Conservation (phyloP, 2,113 vertebrate species). For the Mus spicilegus region DNA sequence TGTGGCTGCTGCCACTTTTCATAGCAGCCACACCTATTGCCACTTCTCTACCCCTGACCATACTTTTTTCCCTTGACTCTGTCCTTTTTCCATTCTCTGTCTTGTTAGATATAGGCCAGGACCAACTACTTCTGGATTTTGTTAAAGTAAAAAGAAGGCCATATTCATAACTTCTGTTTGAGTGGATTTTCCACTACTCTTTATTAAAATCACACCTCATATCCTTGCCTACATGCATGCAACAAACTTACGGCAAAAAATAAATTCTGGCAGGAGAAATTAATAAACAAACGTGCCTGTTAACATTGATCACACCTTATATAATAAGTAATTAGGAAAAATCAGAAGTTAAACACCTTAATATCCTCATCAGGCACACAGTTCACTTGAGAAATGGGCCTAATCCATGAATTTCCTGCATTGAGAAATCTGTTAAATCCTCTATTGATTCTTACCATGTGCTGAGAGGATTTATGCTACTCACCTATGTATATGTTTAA, state of each 20-base stretch:
- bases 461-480: slow-evolving; percentile 27
- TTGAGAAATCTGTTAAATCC: slow-evolving; percentile 50
- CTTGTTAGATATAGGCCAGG: slow-evolving; percentile 24
- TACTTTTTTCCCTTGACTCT: not conserved
- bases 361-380: slow-evolving; percentile 30
- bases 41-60: not conserved
- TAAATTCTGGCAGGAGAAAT: slow-evolving; percentile 36
- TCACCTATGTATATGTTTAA: not conserved
- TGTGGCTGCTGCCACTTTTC: not conserved
- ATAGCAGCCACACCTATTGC: not conserved
- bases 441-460: slow-evolving; percentile 40
- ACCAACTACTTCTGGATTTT: slow-evolving; percentile 16
- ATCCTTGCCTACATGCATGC: slow-evolving; percentile 62
- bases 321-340: slow-evolving; percentile 58
- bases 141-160: slow-evolving; percentile 67
- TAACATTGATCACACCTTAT: slow-evolving; percentile 46
- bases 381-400: slow-evolving; percentile 47
- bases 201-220: slow-evolving; percentile 69
- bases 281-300: slow-evolving; percentile 33
- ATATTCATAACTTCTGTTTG: slow-evolving; percentile 46
- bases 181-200: slow-evolving; percentile 63
- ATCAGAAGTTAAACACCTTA: slow-evolving; percentile 41
- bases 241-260: slow-evolving; percentile 49
- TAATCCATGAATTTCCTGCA: slow-evolving; percentile 33
- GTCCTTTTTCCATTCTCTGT: slow-evolving; percentile 17